These are phyloP conservation scores for Todiramphus chloris DNA, from an alignment of 2,113 vertebrate genomes.

Conservation along the genomic window DNA sequence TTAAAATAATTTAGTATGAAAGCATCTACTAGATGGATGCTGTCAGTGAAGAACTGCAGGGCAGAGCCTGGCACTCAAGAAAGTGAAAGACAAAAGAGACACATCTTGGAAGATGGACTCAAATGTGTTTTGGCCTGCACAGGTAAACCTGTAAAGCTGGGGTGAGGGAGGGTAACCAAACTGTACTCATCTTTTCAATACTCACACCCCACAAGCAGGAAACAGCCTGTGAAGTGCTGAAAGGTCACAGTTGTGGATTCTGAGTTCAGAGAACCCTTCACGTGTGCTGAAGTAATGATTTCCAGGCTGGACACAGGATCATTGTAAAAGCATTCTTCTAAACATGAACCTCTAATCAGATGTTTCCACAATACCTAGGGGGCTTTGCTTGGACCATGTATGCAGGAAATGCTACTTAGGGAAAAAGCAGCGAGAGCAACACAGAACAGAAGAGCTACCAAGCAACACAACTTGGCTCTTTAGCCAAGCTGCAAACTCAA, in stretches of 20 bases:
- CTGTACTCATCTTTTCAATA: not conserved
- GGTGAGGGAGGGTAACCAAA: not conserved
- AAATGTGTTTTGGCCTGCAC: not conserved
- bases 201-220: not conserved
- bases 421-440: rapidly evolving
- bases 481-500: not conserved
- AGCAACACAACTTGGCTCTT: not conserved
- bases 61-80: not conserved
- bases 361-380: not conserved
- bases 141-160: not conserved
- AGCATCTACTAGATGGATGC: not conserved
- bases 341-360: not conserved
- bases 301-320: not conserved
- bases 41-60: not conserved
- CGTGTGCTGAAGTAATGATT: not conserved
- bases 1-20: not conserved
- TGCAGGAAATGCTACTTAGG: not conserved
- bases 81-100: not conserved
- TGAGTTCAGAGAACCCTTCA: not conserved
- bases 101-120: not conserved
- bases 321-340: not conserved
- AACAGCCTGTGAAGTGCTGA: not conserved
- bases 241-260: not conserved
- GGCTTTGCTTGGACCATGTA: not conserved
- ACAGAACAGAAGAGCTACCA: not conserved